Conservation (phyloP, 1,140 invertebrate genomes). For the Lerema accius region DNA sequence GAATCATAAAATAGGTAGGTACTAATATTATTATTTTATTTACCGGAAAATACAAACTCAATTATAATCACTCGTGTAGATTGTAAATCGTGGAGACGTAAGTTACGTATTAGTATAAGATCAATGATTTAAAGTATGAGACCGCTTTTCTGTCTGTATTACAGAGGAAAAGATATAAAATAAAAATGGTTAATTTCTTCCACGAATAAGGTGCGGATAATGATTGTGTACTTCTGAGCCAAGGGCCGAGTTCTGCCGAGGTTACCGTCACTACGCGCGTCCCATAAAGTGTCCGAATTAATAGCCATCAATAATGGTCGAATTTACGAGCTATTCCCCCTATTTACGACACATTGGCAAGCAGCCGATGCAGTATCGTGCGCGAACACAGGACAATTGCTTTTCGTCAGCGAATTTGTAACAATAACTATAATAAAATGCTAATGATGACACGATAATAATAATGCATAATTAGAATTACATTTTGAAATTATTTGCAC, state of each 20-base stretch:
- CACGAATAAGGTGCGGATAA: neutral
- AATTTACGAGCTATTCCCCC: conserved; percentile 70
- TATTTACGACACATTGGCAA: conserved; percentile 74
- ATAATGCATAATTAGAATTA: too few species aligned
- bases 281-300: conserved; percentile 66
- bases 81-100: too few species aligned
- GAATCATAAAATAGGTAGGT: too few species aligned
- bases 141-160: too few species aligned
- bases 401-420: conserved; percentile 19
- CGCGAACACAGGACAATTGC: conserved; percentile 33
- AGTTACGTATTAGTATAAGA: too few species aligned
- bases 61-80: too few species aligned
- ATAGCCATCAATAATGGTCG: conserved; percentile 72
- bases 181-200: too few species aligned
- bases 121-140: too few species aligned
- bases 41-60: too few species aligned
- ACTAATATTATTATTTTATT: too few species aligned
- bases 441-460: conserved; percentile 3
- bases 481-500: neutral
- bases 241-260: conserved; percentile 8
- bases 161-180: too few species aligned
- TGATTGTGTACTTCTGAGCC: neutral
- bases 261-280: conserved; percentile 50
- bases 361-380: conserved; percentile 54
- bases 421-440: neutral